phyloP scores from a whole-genome alignment of 1,140 invertebrate species.

The Drosophila quadrilineata region DNA sequence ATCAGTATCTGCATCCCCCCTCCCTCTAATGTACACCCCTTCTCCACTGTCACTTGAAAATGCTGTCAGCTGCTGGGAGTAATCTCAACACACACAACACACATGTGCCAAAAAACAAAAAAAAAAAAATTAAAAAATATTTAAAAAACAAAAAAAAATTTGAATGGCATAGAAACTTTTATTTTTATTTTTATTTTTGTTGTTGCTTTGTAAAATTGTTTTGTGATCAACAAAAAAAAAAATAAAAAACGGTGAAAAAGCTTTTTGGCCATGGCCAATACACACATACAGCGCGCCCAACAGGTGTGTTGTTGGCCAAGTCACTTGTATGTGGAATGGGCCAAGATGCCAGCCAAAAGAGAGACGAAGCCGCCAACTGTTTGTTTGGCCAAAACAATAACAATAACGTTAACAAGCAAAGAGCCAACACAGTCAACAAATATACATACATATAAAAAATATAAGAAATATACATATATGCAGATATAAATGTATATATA shows the following conservation, averaged over 20 bases:
- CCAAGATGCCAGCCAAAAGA: conserved; percentile 60
- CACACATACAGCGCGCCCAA: conserved; percentile 32
- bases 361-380: conserved; percentile 35
- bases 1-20: not conserved
- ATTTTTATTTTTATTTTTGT: too few relatives aligned
- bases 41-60: conserved; percentile 27
- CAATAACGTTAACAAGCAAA: too few relatives aligned
- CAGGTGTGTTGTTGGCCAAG: conserved; percentile 71
- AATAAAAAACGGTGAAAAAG: conserved; percentile 20
- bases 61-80: conserved; percentile 58
- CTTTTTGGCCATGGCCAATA: conserved; percentile 58
- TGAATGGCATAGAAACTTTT: conserved; percentile 57
- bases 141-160: too few relatives aligned
- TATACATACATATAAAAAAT: too few relatives aligned
- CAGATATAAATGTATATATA: too few relatives aligned
- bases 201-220: conserved; percentile 6
- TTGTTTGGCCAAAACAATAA: conserved; percentile 27
- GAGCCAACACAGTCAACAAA: conserved; percentile 12
- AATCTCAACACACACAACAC: conserved; percentile 38
- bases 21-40: too few relatives aligned
- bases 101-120: conserved; percentile 60
- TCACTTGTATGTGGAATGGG: conserved; percentile 69
- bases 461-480: too few relatives aligned
- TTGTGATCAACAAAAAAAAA: too few relatives aligned
- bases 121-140: too few relatives aligned